Base-by-base conservation (phyloP, 2,113 vertebrate species). In the Peromyscus californicus region DNA sequence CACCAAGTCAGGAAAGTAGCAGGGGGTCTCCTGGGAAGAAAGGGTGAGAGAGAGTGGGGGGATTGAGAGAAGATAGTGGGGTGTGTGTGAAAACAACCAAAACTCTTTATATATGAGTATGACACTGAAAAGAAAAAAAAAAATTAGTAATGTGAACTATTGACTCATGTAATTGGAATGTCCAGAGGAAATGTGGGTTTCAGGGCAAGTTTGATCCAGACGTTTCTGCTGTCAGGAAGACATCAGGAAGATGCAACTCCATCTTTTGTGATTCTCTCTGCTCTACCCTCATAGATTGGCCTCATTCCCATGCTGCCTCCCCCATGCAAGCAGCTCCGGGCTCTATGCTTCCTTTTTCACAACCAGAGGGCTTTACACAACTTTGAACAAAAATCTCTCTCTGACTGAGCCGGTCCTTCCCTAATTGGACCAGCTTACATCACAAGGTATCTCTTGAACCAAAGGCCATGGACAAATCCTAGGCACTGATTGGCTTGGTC, bases 301-400 rank as follows among this genome's bases (percentile, higher is more conserved):
- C 70, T 48, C 61, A 33, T 15, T 67, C 24, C 45, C 93, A 93
- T n/a, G 54, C 36, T 85, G 75, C 82, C 87, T 67, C 48, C 51
- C 5, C 65, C 29, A 1, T 82, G 11, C 31, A 24, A 42, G 22
- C n/a, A 31, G 36, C 33, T 61, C 78, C 31, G 9, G 57, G 1
- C 3, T 10, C 78, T 39, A 9, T 0, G 5, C 36, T 89, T 92
- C 15, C 12, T 61, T 92, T 42, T 67, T 79, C 39, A 78, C 45
- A 74, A 54, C 6, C 16, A 90, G 16, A 29, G 29, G 57, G n/a
- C 7, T 29, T 65, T 51, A 42, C 83, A 90, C 59, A 36, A 0
- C 36, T 80, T 70, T 93, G 67, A 94, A 84, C 11, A 75, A 76
- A 94, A 95, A 57, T 79, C 15, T 4, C 59, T 84, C 36, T 93